Conservation (phyloP, 2,888 invertebrate species). For the Keiferia lycopersicella region DNA sequence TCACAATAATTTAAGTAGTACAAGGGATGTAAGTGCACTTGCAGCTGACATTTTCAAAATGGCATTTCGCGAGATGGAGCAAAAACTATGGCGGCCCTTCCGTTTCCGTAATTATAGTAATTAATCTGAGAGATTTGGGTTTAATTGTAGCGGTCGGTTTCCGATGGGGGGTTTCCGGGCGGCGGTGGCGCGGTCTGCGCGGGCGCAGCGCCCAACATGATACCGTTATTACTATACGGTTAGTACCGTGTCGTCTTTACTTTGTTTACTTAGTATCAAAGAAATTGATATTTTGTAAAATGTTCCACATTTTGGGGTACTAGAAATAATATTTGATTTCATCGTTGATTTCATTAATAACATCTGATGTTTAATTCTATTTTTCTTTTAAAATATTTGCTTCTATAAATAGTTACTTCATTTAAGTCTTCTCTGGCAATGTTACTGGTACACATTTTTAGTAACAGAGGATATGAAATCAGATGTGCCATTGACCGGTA, state of each 20-base stretch:
- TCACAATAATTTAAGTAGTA: slow-evolving; percentile 8
- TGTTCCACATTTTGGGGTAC: no score
- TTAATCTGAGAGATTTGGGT: slow-evolving; percentile 70
- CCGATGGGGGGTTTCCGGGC: slow-evolving; percentile 63
- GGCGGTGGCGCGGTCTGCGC: slow-evolving; percentile 9
- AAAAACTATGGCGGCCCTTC: slow-evolving; percentile 59
- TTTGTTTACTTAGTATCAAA: not conserved
- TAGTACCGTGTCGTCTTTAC: not conserved
- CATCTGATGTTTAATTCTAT: no score
- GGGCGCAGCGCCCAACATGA: slow-evolving; percentile 5
- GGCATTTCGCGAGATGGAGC: slow-evolving; percentile 55
- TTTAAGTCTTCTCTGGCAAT: no score
- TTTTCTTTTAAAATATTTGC: no score
- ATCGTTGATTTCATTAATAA: no score
- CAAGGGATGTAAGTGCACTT: slow-evolving; percentile 19
- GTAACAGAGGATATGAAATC: no score
- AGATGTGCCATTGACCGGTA: no score
- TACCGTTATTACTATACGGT: slow-evolving; percentile 16
- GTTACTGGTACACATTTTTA: no score
- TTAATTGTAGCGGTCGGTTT: slow-evolving; percentile 67
- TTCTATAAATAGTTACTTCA: no score
- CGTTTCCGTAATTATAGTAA: slow-evolving; percentile 78
- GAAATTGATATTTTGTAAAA: not conserved
- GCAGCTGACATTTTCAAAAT: slow-evolving; percentile 52
- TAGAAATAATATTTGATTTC: no score